Evolutionary conservation across 2,888 invertebrate genomes (phyloP), one percentile per base, ranked within the genome.

Genomic region (Rhimphoctona megacephalus): DNA sequence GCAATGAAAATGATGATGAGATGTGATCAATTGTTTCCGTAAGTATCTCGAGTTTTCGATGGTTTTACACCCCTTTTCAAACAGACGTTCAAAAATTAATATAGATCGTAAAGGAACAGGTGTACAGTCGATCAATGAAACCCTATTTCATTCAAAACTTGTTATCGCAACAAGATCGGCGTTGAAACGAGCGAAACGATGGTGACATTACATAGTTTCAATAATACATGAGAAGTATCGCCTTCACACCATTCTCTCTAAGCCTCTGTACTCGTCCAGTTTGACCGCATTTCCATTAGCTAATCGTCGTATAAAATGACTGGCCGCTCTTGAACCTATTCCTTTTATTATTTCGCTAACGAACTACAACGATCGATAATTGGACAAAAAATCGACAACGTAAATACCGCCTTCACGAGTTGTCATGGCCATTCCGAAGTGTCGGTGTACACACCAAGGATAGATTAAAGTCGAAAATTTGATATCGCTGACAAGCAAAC

Each of bases 111-210:
- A 36, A 64, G 78, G 78, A 83, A 80, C 83, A 83, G 54, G 83
- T 80, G 64, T 39, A 76, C 61, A 36, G 25, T 1, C 39, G 66
- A 33, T 80, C 70, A 80, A 70, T 76, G 76, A 80, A 76, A 81
- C 22, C 8, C 66, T 66, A 5, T 76, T 66, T 76, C 76, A 83
- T 80, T 83, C 70, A 72, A 83, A 83, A 57, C 70, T 66, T n/a
- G 66, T 79, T 57, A 66, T 79, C 70, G 70, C 66, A 82, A 76
- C 54, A 54, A 72, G 70, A 80, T 86, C 85, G 72, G 76, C 54
- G 67, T 64, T 39, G 33, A 33, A 14, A 76, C 52, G 70, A 80
- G 72, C 52, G 25, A n/a, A 74, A 7, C 49, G 61, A 77, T 69
- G 72, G 25, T 25, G 66, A 39, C 36, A 70, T 61, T 39, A 8